Evolutionary conservation across 2,888 invertebrate species (phyloP).

Genomic region (Caenorhabditis macrosperma): DNA sequence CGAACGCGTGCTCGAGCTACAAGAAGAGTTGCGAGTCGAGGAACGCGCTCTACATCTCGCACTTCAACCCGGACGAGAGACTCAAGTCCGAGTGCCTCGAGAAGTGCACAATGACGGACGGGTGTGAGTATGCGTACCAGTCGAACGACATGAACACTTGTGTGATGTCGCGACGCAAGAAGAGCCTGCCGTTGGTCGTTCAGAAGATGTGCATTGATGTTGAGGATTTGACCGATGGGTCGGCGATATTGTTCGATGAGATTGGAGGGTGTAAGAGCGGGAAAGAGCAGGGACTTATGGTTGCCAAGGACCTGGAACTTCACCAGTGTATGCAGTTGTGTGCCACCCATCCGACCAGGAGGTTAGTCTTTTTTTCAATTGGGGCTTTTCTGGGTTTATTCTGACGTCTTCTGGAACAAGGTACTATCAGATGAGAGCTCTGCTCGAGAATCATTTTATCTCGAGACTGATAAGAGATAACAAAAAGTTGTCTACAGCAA

Average conservation of each 20-base stretch:
- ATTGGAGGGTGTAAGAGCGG: slow-evolving; percentile 35
- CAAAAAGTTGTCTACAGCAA: too few relatives aligned
- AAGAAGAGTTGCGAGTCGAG: slow-evolving; percentile 28
- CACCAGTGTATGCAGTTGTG: slow-evolving; percentile 63
- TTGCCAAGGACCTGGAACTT: slow-evolving; percentile 45
- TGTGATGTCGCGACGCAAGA: slow-evolving; percentile 13
- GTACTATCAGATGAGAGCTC: too few relatives aligned
- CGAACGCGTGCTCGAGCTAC: slow-evolving; percentile 38
- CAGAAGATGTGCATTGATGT: slow-evolving; percentile 44
- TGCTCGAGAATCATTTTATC: too few relatives aligned
- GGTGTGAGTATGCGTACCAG: slow-evolving; percentile 41
- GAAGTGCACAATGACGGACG: slow-evolving; percentile 46
- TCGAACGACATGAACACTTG: slow-evolving; percentile 27
- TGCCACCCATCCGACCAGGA: slow-evolving; percentile 62
- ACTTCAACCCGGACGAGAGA: slow-evolving; percentile 13
- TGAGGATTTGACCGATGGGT: slow-evolving; percentile 43
- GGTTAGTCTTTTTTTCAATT: too few relatives aligned
- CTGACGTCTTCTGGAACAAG: too few relatives aligned
- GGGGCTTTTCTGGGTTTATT: background rate
- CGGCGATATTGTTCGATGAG: slow-evolving; percentile 64
- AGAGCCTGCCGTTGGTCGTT: slow-evolving; percentile 31
- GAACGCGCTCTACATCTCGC: slow-evolving; percentile 45
- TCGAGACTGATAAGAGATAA: too few relatives aligned
- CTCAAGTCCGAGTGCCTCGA: slow-evolving; percentile 54
- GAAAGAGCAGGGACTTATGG: slow-evolving; percentile 2